Evolutionary conservation across 2,113 vertebrate species (phyloP), one percentile per base, ranked within the genome.

Genomic region (Sinosuthora webbiana): DNA sequence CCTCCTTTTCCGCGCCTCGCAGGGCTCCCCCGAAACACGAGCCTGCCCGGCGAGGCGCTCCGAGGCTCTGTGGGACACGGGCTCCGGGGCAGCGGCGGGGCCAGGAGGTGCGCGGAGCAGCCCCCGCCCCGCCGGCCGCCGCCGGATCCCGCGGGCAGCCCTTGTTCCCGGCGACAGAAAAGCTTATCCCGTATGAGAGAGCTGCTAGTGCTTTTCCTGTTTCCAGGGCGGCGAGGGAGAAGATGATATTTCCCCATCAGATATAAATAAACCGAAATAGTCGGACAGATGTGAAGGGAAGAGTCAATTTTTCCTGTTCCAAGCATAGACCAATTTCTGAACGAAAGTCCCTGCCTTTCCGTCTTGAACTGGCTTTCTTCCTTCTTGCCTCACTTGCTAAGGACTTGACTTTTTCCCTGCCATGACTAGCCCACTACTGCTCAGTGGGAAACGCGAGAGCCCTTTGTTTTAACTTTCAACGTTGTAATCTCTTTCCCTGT

Each of bases 261-360:
- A 60, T 95, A 81, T 82, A 94, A 96, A 89, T 89, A 94, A 89
- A 60, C 44, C 13, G 65, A 82, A 95, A 91, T 76, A 75, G 81
- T 57, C 9, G 49, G 52, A 33, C 80, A 80, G 86, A 87, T 79
- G 81, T 59, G 87, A 82, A 93, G 35, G 37, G 63, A 79, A 84
- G 82, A 87, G 62, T 84, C 27, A 82, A 4, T 79, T 90, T 94
- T 78, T 92, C 77, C 84, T 44, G 53, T 79, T 95, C n/a, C 84
- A 76, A 89, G 70, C 1, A 21, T 45, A 82, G 83, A 96, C 86
- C 65, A 50, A 21, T 91, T 89, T 67, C 67, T n/a, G 71, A 94
- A 94, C 60, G 55, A 93, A 94, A 59, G 37, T 42, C 78, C 35
- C 24, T 50, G 83, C 57, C 55, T 70, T 16, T 68, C 69, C 31